Evolutionary conservation across 1,140 invertebrate species (phyloP).

Genomic region (Euwallacea fornicatus): DNA sequence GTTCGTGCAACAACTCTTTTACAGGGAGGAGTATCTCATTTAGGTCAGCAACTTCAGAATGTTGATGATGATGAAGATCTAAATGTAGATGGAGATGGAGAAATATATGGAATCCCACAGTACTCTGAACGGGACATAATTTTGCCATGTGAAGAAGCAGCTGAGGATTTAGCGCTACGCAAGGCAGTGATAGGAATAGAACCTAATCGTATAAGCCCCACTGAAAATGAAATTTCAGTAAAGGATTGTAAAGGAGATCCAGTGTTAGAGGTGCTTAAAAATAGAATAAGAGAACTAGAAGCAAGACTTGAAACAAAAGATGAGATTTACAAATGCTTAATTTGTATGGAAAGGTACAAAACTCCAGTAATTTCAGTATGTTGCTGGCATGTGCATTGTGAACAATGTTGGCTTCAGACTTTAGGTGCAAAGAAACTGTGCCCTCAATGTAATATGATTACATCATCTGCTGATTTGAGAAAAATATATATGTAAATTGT

Average conservation of each 20-base stretch:
- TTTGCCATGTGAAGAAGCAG: slow-evolving; percentile 60
- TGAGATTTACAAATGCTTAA: slow-evolving; percentile 76
- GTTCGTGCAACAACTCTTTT: slow-evolving; percentile 70
- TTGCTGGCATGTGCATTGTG: slow-evolving; percentile 96
- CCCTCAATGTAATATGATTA: slow-evolving; percentile 94
- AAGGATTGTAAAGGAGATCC: slow-evolving; percentile 57
- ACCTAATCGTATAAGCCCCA: slow-evolving; percentile 27
- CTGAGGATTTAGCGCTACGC: slow-evolving; percentile 59
- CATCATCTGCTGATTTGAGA: slow-evolving; percentile 81
- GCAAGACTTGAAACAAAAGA: slow-evolving; percentile 53
- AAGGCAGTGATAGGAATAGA: slow-evolving; percentile 59
- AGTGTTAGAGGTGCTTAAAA: slow-evolving; percentile 73
- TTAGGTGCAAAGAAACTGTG: slow-evolving; percentile 90
- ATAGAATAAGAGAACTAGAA: slow-evolving; percentile 70
- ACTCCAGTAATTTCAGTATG: slow-evolving; percentile 92
- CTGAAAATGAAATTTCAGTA: slow-evolving; percentile 3
- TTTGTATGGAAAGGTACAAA: slow-evolving; percentile 83
- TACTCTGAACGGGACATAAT: slow-evolving; percentile 77
- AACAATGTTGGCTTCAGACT: slow-evolving; percentile 90
- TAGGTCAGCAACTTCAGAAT: slow-evolving; percentile 60
- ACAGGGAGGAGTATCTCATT: slow-evolving; percentile 67
- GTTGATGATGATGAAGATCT: slow-evolving; percentile 54
- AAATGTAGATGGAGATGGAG: slow-evolving; percentile 71
- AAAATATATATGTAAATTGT: slow-evolving; percentile 81
- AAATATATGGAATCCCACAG: slow-evolving; percentile 83